These are phyloP conservation scores for Leptinotarsa texana DNA, from an alignment of 1,140 invertebrate species.

Conservation along the genomic window DNA sequence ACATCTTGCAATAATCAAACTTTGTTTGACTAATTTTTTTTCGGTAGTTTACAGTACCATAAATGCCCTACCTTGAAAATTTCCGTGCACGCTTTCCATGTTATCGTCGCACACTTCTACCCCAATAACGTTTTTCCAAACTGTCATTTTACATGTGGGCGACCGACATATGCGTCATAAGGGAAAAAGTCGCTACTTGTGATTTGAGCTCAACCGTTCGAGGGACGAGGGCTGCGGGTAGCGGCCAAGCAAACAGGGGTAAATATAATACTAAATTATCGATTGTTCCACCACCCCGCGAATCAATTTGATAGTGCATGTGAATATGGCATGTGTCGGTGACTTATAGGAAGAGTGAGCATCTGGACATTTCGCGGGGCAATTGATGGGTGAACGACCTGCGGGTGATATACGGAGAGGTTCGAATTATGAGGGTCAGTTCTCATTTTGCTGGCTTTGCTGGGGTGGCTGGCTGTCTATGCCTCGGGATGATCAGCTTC, in stretches of 20 bases:
- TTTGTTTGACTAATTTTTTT: no score
- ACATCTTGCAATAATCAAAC: no score
- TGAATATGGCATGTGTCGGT: constrained; percentile 7
- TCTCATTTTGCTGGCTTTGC: no score
- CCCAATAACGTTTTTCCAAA: constrained; percentile 3
- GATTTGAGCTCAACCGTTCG: neutral
- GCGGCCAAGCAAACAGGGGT: neutral
- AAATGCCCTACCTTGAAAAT: no score
- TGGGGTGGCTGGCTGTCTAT: no score
- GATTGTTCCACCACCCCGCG: neutral
- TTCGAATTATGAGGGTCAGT: neutral
- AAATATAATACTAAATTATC: neutral
- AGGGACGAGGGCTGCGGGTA: neutral
- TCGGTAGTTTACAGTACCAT: no score
- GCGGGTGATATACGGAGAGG: constrained; percentile 1
- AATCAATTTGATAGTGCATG: constrained; percentile 8
- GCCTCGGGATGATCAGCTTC: no score
- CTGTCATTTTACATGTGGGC: constrained; percentile 2
- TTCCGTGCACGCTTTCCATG: neutral
- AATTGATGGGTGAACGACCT: constrained; percentile 2
- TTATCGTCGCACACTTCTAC: neutral
- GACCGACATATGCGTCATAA: neutral
- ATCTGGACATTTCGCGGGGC: neutral
- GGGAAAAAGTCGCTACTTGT: constrained; percentile 5
- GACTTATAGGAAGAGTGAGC: constrained; percentile 5